Evolutionary conservation across 1,140 invertebrate genomes (phyloP), one percentile per base, ranked within the genome.

Genomic region (Lordiphosa clarofinis): DNA sequence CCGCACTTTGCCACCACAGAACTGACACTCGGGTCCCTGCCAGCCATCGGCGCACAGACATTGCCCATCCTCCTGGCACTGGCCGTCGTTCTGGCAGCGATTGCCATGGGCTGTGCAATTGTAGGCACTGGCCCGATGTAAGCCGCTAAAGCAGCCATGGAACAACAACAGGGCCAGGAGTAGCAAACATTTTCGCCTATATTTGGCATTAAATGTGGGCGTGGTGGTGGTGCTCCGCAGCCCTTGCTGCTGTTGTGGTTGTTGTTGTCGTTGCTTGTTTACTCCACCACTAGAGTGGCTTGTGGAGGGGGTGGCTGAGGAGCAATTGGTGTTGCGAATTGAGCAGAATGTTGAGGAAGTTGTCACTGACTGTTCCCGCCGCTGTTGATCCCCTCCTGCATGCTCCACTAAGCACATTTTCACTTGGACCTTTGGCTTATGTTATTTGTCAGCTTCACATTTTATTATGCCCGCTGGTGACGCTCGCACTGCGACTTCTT

Each of bases 1-100:
- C 96, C 94, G 96, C 86, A 97, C 94, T 94, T 97, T 96, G 58
- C 96, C 96, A 52, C 93, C 94, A 91, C 96, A 97, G 89, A 94
- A 95, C 89, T 97, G 95, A 90, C 96, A 98, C 64, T 93, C 92
- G 15, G 92, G 90, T 40, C 96, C 96, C 89, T 95, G 94, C 96
- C 96, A 98, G 46, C 96, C 96, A 87, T 95, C 94, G 84, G 92
- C 92, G 91, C 96, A 98, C 50, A 95, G 90, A 91, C 96, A 98
- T 79, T 84, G 86, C 92, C 95, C 75, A 93, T 94, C 91, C 96
- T 96, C 87, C 93, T 91, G 92, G 64, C 96, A 97, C 52, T 92
- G 90, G 28, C 94, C 95, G 89, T 95, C 94, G 65, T 92, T 90
- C 89, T 94, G 93, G 84, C 89, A 92, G 53, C 88, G 88, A 69